Conservation (phyloP, 2,888 invertebrate genomes). For the Monoplex corrugatus region DNA sequence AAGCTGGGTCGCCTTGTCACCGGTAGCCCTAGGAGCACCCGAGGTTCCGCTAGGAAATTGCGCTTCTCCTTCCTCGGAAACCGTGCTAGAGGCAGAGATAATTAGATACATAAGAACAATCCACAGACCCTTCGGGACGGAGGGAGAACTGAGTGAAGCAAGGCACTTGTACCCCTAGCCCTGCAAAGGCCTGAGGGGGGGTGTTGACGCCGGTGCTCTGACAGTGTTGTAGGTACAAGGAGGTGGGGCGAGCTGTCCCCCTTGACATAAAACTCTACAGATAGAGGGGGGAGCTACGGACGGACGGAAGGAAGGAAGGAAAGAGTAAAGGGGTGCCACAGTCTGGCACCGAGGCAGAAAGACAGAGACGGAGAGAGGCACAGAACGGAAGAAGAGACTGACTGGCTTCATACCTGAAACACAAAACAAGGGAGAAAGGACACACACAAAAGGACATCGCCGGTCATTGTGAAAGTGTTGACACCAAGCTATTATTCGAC, state of each 20-base stretch:
- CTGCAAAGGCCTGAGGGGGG: neutral
- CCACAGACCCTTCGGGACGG: conserved; percentile 18
- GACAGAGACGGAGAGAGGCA: neutral
- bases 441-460: neutral
- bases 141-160: neutral
- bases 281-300: conserved; percentile 12
- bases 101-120: conserved; percentile 67
- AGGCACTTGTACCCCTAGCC: neutral
- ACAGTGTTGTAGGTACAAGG: neutral
- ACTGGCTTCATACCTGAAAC: neutral
- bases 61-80: conserved; percentile 70
- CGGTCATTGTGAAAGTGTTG: too few species aligned
- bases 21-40: conserved; percentile 61
- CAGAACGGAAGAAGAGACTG: neutral
- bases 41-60: conserved; percentile 74
- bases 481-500: too few species aligned
- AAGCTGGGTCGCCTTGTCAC: conserved; percentile 51
- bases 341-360: neutral
- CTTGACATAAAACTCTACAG: neutral
- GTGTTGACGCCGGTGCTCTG: neutral
- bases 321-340: neutral
- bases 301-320: conserved; percentile 41
- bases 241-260: neutral
- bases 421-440: neutral
- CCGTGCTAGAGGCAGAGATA: conserved; percentile 66